Percentiles rank a stretch among this genome's conserved stretches.
These are phyloP conservation scores for Ichneumon xanthorius DNA, from an alignment of 2,888 invertebrate genomes.

Conservation along the genomic window DNA sequence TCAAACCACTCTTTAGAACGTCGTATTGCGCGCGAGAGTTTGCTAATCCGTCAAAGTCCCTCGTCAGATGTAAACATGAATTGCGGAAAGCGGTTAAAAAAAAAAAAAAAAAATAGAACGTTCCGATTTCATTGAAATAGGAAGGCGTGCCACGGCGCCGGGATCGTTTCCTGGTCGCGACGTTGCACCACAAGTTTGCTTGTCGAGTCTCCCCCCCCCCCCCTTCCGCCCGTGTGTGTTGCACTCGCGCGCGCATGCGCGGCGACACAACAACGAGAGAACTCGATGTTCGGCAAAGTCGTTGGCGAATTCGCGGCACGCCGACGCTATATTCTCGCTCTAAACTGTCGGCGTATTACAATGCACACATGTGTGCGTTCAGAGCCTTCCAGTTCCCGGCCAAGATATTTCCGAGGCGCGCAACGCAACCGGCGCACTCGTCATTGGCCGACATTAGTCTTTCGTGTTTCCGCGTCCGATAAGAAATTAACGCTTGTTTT, in stretches of 20 bases:
- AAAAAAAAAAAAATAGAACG: not conserved
- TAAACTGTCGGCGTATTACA: slow-evolving; percentile 46
- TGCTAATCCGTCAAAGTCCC: not conserved
- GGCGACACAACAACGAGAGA: slow-evolving; percentile 32
- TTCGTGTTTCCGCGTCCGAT: no score
- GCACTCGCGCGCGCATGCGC: slow-evolving; percentile 18
- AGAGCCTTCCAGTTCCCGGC: slow-evolving; percentile 51
- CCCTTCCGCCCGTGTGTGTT: not conserved
- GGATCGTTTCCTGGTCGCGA: slow-evolving; percentile 63
- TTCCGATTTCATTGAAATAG: slow-evolving; percentile 21
- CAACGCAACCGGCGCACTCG: not conserved
- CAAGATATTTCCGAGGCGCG: slow-evolving; percentile 71
- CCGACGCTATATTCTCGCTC: slow-evolving; percentile 41
- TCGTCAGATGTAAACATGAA: not conserved
- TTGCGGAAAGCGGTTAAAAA: not conserved
- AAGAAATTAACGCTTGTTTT: no score
- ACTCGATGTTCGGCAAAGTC: slow-evolving; percentile 17
- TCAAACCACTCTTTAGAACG: no score
- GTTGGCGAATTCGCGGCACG: slow-evolving; percentile 56
- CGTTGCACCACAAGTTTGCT: slow-evolving; percentile 47
- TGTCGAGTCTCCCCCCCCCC: slow-evolving; percentile 8
- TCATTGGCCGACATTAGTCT: no score
- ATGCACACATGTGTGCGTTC: slow-evolving; percentile 18
- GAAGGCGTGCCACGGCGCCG: slow-evolving; percentile 51
- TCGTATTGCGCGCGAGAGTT: not conserved